Conservation (phyloP, 2,797 vertebrate species). For the Pipistrellus nathusii region DNA sequence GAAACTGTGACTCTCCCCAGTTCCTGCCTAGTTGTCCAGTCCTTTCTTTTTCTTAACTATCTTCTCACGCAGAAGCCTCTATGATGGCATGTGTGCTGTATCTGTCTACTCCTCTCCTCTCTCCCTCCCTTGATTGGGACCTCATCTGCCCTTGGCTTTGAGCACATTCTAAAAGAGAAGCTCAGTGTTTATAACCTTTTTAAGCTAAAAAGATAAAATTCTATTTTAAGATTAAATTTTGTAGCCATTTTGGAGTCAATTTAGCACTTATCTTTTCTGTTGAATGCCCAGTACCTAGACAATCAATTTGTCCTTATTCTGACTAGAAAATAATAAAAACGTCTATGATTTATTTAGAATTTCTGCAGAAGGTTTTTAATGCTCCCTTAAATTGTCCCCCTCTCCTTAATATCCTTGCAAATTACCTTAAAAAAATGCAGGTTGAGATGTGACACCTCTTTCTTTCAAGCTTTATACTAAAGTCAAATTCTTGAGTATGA, state of each 20-base stretch:
- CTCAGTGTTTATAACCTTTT: background rate
- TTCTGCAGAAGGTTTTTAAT: background rate
- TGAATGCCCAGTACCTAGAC: background rate
- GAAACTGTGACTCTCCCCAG: background rate
- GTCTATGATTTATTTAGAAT: background rate
- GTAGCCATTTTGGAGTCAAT: background rate
- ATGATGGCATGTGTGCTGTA: fast-evolving
- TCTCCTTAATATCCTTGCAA: background rate
- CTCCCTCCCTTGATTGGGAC: no score
- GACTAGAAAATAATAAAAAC: background rate
- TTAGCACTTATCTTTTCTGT: background rate
- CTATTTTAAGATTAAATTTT: background rate
- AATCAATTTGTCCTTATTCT: constrained; percentile 16
- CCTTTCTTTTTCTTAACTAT: background rate
- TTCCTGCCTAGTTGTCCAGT: background rate
- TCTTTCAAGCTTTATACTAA: background rate
- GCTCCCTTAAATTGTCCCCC: background rate
- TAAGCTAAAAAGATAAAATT: background rate
- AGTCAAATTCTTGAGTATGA: background rate
- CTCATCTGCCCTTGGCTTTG: background rate
- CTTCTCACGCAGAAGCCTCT: background rate
- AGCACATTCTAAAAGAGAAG: constrained; percentile 25
- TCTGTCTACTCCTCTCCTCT: background rate
- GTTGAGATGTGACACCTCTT: background rate
- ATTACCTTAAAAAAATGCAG: background rate